Conservation (phyloP, 2,113 vertebrate species). For the Pleuronectes platessa region DNA sequence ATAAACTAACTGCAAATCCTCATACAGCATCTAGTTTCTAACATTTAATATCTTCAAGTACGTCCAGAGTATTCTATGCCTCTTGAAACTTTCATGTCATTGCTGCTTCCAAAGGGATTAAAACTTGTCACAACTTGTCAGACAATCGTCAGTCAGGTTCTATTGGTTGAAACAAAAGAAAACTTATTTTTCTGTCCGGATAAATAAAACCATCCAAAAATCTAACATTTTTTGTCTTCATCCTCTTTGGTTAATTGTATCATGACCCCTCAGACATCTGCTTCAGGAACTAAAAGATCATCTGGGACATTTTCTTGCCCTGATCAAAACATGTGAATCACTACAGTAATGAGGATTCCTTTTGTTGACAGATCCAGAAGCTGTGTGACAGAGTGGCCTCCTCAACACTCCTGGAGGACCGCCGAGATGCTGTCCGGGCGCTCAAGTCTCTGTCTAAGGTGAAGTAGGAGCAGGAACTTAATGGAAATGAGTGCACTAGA, state of each 20-base stretch:
- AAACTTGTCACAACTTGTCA: not conserved
- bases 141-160: not conserved
- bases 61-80: not conserved
- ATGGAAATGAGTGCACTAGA: not conserved
- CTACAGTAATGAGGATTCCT: not conserved
- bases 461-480: not conserved
- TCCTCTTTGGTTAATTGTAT: not conserved
- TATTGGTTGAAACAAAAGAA: not conserved
- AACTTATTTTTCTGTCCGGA: not conserved
- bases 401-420: slow-evolving; percentile 95
- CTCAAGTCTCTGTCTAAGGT: slow-evolving; percentile 94
- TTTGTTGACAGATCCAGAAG: slow-evolving; percentile 90
- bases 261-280: not conserved
- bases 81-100: not conserved
- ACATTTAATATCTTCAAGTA: not conserved
- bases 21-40: not conserved
- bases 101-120: not conserved
- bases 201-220: not conserved
- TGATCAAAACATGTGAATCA: not conserved
- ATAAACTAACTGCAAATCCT: not conserved
- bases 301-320: not conserved
- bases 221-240: no score
- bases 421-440: slow-evolving; percentile 94
- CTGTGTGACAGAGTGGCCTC: slow-evolving; percentile 96
- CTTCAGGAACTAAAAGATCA: no score